These are phyloP conservation scores for Fringilla coelebs DNA, from an alignment of 2,797 vertebrate species.

Conservation along the genomic window DNA sequence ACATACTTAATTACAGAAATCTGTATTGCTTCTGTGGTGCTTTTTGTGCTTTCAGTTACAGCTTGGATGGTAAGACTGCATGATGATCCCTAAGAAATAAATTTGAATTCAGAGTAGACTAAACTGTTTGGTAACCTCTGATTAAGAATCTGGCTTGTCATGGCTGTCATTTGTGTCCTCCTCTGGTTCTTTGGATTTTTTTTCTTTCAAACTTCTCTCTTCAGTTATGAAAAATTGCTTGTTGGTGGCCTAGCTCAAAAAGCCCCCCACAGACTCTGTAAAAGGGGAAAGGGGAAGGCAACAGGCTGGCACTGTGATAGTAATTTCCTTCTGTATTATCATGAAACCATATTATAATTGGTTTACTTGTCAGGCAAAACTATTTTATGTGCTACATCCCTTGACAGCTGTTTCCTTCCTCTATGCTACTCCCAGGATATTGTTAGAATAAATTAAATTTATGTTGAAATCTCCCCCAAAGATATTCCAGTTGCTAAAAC, in stretches of 20 bases:
- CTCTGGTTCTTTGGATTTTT: not conserved
- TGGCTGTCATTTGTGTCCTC: not conserved
- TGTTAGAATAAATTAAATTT: slow-evolving; percentile 28
- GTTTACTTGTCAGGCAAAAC: slow-evolving; percentile 28
- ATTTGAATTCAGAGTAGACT: not conserved
- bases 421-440: slow-evolving; percentile 3
- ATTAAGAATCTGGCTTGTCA: not conserved
- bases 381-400: slow-evolving; percentile 34
- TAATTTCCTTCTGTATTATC: slow-evolving; percentile 33
- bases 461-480: slow-evolving; percentile 7
- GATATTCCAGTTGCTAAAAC: not conserved
- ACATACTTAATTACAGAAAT: not conserved
- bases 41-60: not conserved
- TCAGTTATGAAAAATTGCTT: not conserved
- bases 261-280: not conserved
- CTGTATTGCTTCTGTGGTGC: not conserved
- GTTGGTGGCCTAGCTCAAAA: not conserved
- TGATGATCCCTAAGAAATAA: not conserved
- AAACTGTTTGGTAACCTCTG: not conserved
- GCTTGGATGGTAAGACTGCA: not conserved
- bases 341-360: not conserved
- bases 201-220: not conserved
- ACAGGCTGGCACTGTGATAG: slow-evolving; percentile 13
- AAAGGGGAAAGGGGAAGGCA: not conserved
- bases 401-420: slow-evolving; percentile 46